Conservation (phyloP, 2,797 vertebrate genomes). For the Sphenopsis melanotis region DNA sequence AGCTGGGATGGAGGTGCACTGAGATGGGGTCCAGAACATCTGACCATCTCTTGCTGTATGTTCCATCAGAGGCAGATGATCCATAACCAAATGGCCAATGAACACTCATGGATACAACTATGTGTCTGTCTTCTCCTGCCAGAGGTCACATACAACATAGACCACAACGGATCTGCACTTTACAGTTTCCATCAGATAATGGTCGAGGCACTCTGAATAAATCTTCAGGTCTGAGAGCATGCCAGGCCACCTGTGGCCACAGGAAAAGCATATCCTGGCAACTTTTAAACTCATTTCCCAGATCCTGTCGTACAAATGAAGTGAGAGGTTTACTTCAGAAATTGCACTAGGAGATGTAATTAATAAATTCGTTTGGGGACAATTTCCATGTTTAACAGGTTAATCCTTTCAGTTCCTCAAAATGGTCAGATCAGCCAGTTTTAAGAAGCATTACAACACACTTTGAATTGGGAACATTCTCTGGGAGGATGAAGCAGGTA, state of each 20-base stretch:
- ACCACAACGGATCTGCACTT: background rate
- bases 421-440: background rate
- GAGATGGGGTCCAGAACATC: background rate
- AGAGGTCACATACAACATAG: background rate
- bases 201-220: background rate
- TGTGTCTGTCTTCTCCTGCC: background rate
- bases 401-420: background rate
- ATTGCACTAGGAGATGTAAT: constrained; percentile 9
- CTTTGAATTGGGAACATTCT: background rate
- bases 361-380: background rate
- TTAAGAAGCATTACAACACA: background rate
- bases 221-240: background rate
- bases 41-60: background rate
- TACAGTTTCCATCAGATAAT: background rate
- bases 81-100: background rate
- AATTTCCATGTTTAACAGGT: background rate
- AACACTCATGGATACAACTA: rapidly evolving
- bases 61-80: background rate
- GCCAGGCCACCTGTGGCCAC: constrained; percentile 2
- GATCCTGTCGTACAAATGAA: constrained; percentile 3
- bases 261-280: constrained; percentile 10
- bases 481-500: background rate
- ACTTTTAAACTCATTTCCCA: constrained; percentile 12
- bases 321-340: constrained; percentile 2
- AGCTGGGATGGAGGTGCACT: background rate